Evolutionary conservation across 2,797 vertebrate genomes (phyloP), one percentile per base, ranked within the genome.

Genomic region (Lagocephalus sceleratus): DNA sequence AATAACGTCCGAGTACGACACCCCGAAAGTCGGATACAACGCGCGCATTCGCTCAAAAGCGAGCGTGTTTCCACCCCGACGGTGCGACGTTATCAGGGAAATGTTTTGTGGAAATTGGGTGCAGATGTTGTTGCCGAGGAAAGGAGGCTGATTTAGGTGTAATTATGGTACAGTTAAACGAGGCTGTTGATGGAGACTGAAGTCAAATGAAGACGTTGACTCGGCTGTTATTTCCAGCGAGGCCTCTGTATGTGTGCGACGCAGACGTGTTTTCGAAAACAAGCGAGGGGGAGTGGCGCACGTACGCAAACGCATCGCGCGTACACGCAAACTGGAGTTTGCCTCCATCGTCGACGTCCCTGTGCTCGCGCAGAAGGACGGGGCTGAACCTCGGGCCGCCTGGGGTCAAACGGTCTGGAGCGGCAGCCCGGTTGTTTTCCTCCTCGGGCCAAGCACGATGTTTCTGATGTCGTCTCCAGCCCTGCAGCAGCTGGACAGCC

Each of bases 101-200:
- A 63, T 66, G 51, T 38, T 64, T 51, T 47, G 59, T 62, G 67
- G 38, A 60, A 75, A 77, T 60, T 57, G 40, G 51, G 52, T 50
- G 72, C 72, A 81, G 78, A 76, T 71, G 75, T 74, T 73, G 60
- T 60, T 71, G 55, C 60, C 54, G 44, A n/a, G 68, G 59, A 73
- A 73, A 47, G 60, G 54, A 68, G 65, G 51, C 48, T 66, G 68
- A 60, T 66, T 29, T 66, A 77, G 51, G 68, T 81, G 62, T 85
- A 81, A 85, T 85, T 85, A 83, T 76, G 74, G 75, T 54, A 54
- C 68, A 69, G 71, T 71, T 70, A 63, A 82, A 79, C 23, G 60
- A 74, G 68, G 68, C 73, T 68, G 74, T 60, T 70, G 80, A 75
- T 53, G 60, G 56, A 56, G 66, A 75, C 76, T 81, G 32, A 60